phyloP scores from a whole-genome alignment of 2,888 invertebrate genomes.

The Drosophila kanekoi region DNA sequence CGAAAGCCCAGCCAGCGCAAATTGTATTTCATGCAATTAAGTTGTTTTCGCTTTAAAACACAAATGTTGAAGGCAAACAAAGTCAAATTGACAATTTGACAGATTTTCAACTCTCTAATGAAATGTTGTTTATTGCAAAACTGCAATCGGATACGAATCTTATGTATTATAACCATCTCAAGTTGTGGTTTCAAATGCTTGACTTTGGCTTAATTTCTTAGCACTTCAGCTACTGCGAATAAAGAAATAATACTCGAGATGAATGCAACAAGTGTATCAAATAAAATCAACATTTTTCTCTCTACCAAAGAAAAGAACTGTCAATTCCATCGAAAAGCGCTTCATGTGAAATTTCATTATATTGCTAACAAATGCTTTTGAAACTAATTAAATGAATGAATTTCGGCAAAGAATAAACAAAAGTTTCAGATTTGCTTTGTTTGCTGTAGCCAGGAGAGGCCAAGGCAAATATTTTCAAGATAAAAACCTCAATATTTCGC shows the following conservation, averaged over 20 bases:
- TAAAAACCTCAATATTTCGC: background rate
- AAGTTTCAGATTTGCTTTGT: conserved; percentile 1
- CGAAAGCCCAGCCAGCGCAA: background rate
- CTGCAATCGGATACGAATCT: background rate
- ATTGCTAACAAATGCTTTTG: background rate
- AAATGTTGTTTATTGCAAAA: background rate
- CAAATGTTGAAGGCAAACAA: background rate
- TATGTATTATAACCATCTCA: background rate
- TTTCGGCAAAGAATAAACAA: conserved; percentile 4
- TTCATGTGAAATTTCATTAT: conserved; percentile 14
- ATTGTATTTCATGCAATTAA: too few relatives aligned
- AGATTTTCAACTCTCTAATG: background rate
- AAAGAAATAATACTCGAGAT: background rate
- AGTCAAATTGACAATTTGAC: background rate
- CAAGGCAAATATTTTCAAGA: conserved; percentile 5
- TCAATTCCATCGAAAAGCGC: background rate
- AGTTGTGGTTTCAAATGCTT: background rate
- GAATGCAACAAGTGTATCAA: conserved; percentile 7
- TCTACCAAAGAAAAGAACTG: background rate
- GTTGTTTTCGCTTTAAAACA: background rate
- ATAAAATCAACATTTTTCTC: background rate
- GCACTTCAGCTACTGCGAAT: background rate
- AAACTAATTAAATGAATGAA: conserved; percentile 22
- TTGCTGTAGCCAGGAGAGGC: background rate
- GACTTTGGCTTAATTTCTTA: background rate